Conservation (phyloP, 2,888 invertebrate genomes). For the Macroteleia sp. region DNA sequence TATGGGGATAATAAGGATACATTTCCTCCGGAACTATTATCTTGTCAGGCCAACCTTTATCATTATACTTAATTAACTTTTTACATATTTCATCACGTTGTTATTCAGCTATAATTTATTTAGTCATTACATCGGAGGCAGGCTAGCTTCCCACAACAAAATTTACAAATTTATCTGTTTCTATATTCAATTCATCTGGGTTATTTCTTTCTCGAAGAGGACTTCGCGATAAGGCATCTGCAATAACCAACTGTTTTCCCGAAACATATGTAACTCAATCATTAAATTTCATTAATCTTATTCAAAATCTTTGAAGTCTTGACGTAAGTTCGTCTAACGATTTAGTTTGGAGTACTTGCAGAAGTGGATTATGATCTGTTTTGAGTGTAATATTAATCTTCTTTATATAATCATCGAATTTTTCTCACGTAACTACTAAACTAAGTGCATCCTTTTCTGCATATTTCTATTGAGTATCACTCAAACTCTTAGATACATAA, state of each 20-base stretch:
- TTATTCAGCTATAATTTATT: not conserved
- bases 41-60: not conserved
- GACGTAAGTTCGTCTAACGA: constrained; percentile 12
- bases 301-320: not conserved
- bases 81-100: not conserved
- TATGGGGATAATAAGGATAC: not conserved
- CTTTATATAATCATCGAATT: not conserved
- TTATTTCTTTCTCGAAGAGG: constrained; percentile 13
- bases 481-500: not conserved
- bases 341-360: not conserved
- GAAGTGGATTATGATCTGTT: not conserved
- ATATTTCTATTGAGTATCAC: not conserved
- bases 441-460: not conserved
- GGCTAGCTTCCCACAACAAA: not conserved
- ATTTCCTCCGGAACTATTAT: not conserved
- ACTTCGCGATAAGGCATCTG: constrained; percentile 71
- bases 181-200: constrained; percentile 34
- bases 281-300: constrained; percentile 69
- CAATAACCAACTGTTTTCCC: constrained; percentile 71
- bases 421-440: not conserved
- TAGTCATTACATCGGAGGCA: not conserved
- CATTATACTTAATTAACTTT: not conserved
- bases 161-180: constrained; percentile 3
- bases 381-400: not conserved
- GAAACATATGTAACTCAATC: constrained; percentile 70